Evolutionary conservation across 2,797 vertebrate species (phyloP), one percentile per base, ranked within the genome.

Genomic region (Eupleurogrammus muticus): DNA sequence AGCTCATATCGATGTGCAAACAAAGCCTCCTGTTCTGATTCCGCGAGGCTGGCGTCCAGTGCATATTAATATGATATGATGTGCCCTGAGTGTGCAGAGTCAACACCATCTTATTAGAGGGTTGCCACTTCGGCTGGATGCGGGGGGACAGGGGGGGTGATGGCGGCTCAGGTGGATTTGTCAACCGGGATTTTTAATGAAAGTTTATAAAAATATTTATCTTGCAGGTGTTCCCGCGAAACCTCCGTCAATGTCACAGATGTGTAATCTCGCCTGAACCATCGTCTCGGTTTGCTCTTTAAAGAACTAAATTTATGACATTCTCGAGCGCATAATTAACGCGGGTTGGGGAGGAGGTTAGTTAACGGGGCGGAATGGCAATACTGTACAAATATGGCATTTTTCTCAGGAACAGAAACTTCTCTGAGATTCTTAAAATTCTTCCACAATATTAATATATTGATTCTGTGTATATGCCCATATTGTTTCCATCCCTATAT

Each of bases 1-100:
- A 87, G 89, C 92, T 94, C 93, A 95, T 95, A 94, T 93, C 84
- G 64, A 89, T 88, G 93, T 90, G 94, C 93, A 95, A 95, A 95
- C 92, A 94, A 86, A 90, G 83, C 76, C 82, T 88, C 87, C 83
- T 90, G 88, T 87, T 89, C 89, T 73, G 92, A 92, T 90, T 84
- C 69, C 21, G 62, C 78, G 88, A 84, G 79, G 80, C 82, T 62
- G 55, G 77, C 86, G 87, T 93, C 92, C 91, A 58, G 80, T 81
- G 90, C 91, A 91, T 94, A 93, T 94, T 94, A 94, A 94, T 93
- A 91, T 87, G 80, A 87, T 79, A 73, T 84, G 86, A 90, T 85
- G 68, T 86, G 71, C 86, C 89, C 81, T 32, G 80, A 79, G 83
- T 60, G 73, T 73, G 79, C 85, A 88, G 79, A 91, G 89, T 90